phyloP scores from a whole-genome alignment of 2,888 invertebrate species.

The Rhynchonema sp. region DNA sequence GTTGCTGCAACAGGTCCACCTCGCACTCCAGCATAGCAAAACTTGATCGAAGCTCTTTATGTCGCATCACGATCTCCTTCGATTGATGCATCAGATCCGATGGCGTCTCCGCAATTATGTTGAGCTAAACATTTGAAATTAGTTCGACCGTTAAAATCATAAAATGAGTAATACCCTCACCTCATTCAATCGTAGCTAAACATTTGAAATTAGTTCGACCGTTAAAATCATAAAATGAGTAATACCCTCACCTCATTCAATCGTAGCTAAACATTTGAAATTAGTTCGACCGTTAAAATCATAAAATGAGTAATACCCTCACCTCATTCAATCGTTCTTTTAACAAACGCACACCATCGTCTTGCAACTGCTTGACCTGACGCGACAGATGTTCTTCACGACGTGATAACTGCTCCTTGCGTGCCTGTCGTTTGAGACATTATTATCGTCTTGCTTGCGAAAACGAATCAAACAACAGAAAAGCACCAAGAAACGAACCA shows the following conservation, averaged over 20 bases:
- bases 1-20: constrained; percentile 49
- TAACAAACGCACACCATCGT: constrained; percentile 68
- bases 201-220: too few relatives aligned
- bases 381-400: constrained; percentile 65
- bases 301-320: neutral
- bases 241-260: neutral
- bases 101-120: constrained; percentile 40
- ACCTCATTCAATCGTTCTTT: constrained; percentile 66
- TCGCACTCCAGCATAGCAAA: constrained; percentile 65
- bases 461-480: neutral
- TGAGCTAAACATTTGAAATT: too few relatives aligned
- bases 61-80: constrained; percentile 60
- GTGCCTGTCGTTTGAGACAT: constrained; percentile 38
- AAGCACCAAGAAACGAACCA: constrained; percentile 32
- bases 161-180: neutral
- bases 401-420: constrained; percentile 59
- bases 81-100: constrained; percentile 31
- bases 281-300: neutral
- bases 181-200: neutral
- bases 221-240: too few relatives aligned
- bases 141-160: too few relatives aligned
- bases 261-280: neutral
- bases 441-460: neutral
- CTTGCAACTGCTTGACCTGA: constrained; percentile 71
- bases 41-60: constrained; percentile 73